phyloP scores from a whole-genome alignment of 2,113 vertebrate genomes.

The Ceyx cyanopectus region DNA sequence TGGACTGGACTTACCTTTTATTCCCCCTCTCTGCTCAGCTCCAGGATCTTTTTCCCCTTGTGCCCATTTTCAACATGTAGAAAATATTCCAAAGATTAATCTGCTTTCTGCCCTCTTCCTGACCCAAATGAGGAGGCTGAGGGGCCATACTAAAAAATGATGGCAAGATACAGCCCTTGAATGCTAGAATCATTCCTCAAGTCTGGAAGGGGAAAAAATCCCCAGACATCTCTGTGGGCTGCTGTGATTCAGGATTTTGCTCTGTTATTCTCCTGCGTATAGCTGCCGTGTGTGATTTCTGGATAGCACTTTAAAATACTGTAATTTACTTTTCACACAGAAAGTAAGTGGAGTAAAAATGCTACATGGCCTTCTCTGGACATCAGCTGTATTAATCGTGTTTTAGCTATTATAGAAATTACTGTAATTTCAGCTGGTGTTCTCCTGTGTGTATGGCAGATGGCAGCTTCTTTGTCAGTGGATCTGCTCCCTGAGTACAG shows the following conservation, averaged over 20 bases:
- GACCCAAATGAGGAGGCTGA: background rate
- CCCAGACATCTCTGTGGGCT: background rate
- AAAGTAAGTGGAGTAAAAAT: background rate
- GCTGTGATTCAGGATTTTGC: background rate
- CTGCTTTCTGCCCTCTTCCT: background rate
- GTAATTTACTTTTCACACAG: background rate
- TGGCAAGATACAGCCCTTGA: background rate
- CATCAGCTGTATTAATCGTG: slow-evolving; percentile 11
- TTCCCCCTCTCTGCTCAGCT: background rate
- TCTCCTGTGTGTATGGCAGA: no score
- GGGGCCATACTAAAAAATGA: background rate
- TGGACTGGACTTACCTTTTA: background rate
- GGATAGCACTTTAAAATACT: background rate
- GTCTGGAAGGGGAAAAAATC: background rate
- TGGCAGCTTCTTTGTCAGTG: no score
- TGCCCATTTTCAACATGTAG: background rate
- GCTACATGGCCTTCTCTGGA: background rate
- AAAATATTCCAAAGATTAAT: background rate
- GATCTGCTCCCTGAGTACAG: background rate
- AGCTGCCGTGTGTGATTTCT: background rate
- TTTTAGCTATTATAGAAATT: background rate
- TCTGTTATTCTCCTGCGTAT: background rate
- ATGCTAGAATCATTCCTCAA: background rate
- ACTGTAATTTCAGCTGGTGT: background rate
- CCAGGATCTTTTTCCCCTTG: background rate